A percentile compares a stretch with the other conserved stretches of the same genome.
These are phyloP conservation scores for Pelmatolapia mariae DNA, from an alignment of 2,113 vertebrate genomes.

Conservation along the genomic window DNA sequence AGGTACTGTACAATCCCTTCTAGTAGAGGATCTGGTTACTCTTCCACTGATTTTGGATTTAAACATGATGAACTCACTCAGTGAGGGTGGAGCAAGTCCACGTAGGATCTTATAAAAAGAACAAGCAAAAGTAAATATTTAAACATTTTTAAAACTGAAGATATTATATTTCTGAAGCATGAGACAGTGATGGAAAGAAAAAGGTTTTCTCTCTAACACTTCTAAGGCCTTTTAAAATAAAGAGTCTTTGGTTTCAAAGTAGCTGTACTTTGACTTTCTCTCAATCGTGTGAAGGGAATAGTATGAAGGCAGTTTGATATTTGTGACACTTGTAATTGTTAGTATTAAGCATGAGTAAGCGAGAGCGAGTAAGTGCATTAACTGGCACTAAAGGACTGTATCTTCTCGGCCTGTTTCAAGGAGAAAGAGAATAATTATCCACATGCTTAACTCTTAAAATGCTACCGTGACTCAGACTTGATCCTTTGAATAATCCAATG, in stretches of 20 bases:
- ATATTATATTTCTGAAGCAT: background rate
- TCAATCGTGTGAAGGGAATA: background rate
- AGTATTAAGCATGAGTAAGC: background rate
- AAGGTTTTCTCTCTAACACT: background rate
- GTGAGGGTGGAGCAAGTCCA: background rate
- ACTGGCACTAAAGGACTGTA: background rate
- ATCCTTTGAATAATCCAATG: slow-evolving; percentile 23
- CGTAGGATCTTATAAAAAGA: background rate
- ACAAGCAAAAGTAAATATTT: background rate
- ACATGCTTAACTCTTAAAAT: slow-evolving; percentile 23
- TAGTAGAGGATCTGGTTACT: background rate
- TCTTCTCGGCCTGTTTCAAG: background rate
- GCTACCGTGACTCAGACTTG: slow-evolving; percentile 2
- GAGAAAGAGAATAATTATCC: slow-evolving; percentile 29
- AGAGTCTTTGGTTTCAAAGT: background rate
- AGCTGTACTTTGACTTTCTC: background rate
- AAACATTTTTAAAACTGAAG: background rate
- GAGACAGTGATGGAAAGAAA: background rate
- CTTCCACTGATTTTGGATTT: background rate
- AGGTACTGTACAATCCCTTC: background rate
- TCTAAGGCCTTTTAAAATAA: background rate
- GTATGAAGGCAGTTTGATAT: background rate
- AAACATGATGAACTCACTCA: background rate
- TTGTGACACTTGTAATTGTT: background rate
- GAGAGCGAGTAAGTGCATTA: background rate